These are phyloP conservation scores for Sinella curviseta DNA, from an alignment of 1,140 invertebrate genomes.

Conservation along the genomic window DNA sequence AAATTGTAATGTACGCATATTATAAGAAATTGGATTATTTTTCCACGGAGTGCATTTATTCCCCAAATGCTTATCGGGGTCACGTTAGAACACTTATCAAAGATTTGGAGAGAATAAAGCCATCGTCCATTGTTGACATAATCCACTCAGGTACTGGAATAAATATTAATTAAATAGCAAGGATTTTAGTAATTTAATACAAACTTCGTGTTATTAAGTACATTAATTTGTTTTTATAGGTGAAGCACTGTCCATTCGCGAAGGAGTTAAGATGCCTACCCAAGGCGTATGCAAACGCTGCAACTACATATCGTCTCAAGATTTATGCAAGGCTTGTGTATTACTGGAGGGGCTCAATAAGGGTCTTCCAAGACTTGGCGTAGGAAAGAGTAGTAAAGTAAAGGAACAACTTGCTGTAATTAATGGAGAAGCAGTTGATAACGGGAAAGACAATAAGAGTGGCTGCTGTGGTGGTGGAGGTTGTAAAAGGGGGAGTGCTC, in stretches of 20 bases:
- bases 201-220: no score
- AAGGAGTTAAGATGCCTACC: slow-evolving; percentile 76
- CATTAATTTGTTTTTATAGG: slow-evolving; percentile 62
- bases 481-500: background rate
- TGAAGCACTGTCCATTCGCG: slow-evolving; percentile 81
- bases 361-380: slow-evolving; percentile 81
- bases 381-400: slow-evolving; percentile 79
- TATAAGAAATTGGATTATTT: slow-evolving; percentile 98
- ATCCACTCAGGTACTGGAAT: slow-evolving; percentile 95
- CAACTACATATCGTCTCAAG: slow-evolving; percentile 93
- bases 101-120: slow-evolving; percentile 90
- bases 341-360: slow-evolving; percentile 93
- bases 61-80: slow-evolving; percentile 96
- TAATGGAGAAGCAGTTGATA: slow-evolving; percentile 15
- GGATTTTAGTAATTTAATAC: background rate
- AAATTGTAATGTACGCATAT: slow-evolving; percentile 99
- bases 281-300: slow-evolving; percentile 81
- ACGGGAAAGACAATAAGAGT: background rate
- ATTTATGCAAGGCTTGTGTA: slow-evolving; percentile 94
- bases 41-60: slow-evolving; percentile 97
- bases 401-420: slow-evolving; percentile 37
- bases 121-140: slow-evolving; percentile 94
- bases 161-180: background rate
- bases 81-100: slow-evolving; percentile 90
- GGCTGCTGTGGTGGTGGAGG: slow-evolving; percentile 27